These are phyloP conservation scores for Petrosia ficiformis DNA, from an alignment of 37 sponge, comb jelly and placozoan genomes.

Conservation along the genomic window DNA sequence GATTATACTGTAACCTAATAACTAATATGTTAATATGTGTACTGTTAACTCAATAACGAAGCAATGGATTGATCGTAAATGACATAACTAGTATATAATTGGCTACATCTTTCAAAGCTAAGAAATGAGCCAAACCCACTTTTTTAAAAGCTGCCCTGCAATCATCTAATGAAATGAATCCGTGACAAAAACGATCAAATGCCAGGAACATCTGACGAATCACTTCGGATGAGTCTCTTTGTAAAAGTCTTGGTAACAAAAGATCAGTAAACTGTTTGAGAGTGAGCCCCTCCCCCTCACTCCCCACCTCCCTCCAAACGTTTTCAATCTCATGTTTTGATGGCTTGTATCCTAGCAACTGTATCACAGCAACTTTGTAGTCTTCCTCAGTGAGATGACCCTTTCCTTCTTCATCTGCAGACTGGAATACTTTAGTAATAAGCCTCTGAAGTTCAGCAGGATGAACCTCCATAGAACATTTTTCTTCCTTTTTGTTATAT, in stretches of 20 bases:
- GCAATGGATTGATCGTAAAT: too few species aligned
- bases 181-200: conserved; percentile 56
- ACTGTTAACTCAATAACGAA: too few species aligned
- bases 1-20: too few species aligned
- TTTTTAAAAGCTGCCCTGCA: conserved; percentile 40
- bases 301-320: conserved; percentile 13
- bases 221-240: conserved; percentile 31
- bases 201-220: conserved; percentile 58
- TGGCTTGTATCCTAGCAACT: conserved; percentile 75
- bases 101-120: not conserved
- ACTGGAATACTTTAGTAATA: conserved; percentile 35
- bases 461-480: not conserved
- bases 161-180: conserved; percentile 44
- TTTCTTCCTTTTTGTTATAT: not conserved
- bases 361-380: conserved; percentile 67
- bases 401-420: conserved; percentile 31
- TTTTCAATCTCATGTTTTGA: conserved; percentile 47
- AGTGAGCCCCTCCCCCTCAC: conserved; percentile 12
- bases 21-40: too few species aligned
- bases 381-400: conserved; percentile 49
- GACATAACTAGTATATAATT: not conserved
- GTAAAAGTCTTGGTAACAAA: conserved; percentile 23
- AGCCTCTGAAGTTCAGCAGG: not conserved
- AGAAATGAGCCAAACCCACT: conserved; percentile 1
- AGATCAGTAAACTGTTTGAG: conserved; percentile 23